Percentiles rank a stretch among this genome's conserved stretches.
Evolutionary conservation across 2,888 invertebrate species (phyloP).

Genomic region (Pterostichus madidus): DNA sequence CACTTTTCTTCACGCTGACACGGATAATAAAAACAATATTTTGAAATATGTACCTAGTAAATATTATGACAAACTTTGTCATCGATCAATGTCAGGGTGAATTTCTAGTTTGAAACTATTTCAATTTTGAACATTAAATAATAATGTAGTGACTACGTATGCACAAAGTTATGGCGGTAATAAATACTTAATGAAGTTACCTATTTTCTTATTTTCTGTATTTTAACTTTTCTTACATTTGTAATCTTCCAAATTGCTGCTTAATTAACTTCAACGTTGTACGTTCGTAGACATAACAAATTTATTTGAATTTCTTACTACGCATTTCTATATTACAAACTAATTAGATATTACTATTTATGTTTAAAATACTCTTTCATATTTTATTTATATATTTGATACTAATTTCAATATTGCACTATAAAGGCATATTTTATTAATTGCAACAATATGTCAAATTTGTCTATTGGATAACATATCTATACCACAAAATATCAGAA

Average conservation of each 20-base stretch:
- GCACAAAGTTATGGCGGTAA: slow-evolving; percentile 8
- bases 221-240: not conserved
- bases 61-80: slow-evolving; percentile 38
- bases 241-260: not conserved
- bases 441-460: no score
- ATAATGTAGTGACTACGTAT: slow-evolving; percentile 35
- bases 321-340: no score
- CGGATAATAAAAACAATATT: slow-evolving; percentile 45
- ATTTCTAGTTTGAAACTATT: slow-evolving; percentile 52
- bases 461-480: no score
- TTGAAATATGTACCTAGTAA: slow-evolving; percentile 37
- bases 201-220: slow-evolving; percentile 3
- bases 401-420: no score
- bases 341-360: no score
- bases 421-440: no score
- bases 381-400: no score
- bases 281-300: no score
- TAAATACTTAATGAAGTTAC: slow-evolving; percentile 23
- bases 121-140: slow-evolving; percentile 54
- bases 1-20: slow-evolving; percentile 19
- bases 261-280: not conserved
- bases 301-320: no score
- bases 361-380: no score
- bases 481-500: no score
- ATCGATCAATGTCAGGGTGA: slow-evolving; percentile 48